phyloP scores from a whole-genome alignment of 2,888 invertebrate species.

The Danaus chrysippus region DNA sequence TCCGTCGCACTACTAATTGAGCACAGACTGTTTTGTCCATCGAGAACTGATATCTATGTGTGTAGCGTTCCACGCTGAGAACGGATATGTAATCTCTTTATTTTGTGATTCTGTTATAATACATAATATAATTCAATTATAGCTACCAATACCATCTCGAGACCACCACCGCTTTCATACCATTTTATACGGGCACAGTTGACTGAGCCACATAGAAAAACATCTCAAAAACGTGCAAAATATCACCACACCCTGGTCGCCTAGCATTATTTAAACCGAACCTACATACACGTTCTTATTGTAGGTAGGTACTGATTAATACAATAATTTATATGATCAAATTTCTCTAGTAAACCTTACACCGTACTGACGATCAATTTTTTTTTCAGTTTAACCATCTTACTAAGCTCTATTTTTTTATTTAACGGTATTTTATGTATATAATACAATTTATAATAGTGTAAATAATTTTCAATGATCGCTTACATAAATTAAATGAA shows the following conservation, averaged over 20 bases:
- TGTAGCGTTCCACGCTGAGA: slow-evolving; percentile 68
- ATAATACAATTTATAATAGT: slow-evolving; percentile 73
- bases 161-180: slow-evolving; percentile 57
- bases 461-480: slow-evolving; percentile 70
- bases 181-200: slow-evolving; percentile 59
- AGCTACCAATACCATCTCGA: slow-evolving; percentile 52
- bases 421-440: slow-evolving; percentile 72
- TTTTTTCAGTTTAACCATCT: slow-evolving; percentile 68
- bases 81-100: slow-evolving; percentile 71
- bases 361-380: slow-evolving; percentile 65
- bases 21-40: slow-evolving; percentile 41
- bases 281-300: slow-evolving; percentile 70
- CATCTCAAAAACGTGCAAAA: slow-evolving; percentile 79
- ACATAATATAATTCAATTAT: slow-evolving; percentile 55
- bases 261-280: slow-evolving; percentile 77
- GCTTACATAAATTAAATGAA: slow-evolving; percentile 58
- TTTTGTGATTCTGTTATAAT: slow-evolving; percentile 32
- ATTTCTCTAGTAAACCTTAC: slow-evolving; percentile 69
- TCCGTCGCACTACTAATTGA: slow-evolving; percentile 44
- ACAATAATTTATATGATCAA: slow-evolving; percentile 65
- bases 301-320: slow-evolving; percentile 68
- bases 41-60: slow-evolving; percentile 39
- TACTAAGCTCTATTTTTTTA: slow-evolving; percentile 78
- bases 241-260: slow-evolving; percentile 80
- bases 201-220: slow-evolving; percentile 72